Evolutionary conservation across 2,888 invertebrate genomes (phyloP).

Genomic region (Chalcosyrphus nemorum): DNA sequence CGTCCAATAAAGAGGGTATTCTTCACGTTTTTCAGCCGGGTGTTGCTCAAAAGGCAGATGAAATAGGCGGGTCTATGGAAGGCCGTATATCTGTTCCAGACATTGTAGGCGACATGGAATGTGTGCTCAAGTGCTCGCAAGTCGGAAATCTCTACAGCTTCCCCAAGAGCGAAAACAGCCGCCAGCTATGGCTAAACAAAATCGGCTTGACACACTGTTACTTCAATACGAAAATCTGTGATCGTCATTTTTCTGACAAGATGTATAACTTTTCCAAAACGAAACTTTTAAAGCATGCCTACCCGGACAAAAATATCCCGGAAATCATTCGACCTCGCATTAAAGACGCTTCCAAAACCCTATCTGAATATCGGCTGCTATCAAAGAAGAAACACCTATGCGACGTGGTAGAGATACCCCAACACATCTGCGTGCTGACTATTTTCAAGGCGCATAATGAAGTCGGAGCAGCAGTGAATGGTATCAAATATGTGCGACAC

Average conservation of each 20-base stretch:
- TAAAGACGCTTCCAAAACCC: background rate
- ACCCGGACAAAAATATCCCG: slow-evolving; percentile 49
- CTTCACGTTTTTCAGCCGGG: slow-evolving; percentile 36
- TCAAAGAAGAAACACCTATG: background rate
- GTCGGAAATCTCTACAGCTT: slow-evolving; percentile 20
- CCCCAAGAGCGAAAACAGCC: slow-evolving; percentile 8
- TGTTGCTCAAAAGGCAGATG: background rate
- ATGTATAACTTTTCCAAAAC: slow-evolving; percentile 21
- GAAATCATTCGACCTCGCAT: background rate
- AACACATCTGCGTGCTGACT: slow-evolving; percentile 40
- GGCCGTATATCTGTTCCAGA: background rate
- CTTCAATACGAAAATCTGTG: slow-evolving; percentile 38
- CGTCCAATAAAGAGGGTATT: slow-evolving; percentile 15
- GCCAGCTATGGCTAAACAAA: slow-evolving; percentile 30
- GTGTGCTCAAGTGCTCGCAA: slow-evolving; percentile 43
- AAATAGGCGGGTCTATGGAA: background rate
- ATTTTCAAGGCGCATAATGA: slow-evolving; percentile 11
- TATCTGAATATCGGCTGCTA: background rate
- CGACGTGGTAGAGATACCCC: slow-evolving; percentile 25
- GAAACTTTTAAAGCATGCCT: slow-evolving; percentile 13
- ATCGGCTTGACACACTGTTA: slow-evolving; percentile 46
- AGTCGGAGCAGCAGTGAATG: slow-evolving; percentile 5
- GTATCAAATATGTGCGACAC: slow-evolving; percentile 24
- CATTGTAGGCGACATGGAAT: background rate
- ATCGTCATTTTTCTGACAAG: slow-evolving; percentile 45